phyloP scores from a whole-genome alignment of 2,888 invertebrate genomes.

The Ceramica pisi region DNA sequence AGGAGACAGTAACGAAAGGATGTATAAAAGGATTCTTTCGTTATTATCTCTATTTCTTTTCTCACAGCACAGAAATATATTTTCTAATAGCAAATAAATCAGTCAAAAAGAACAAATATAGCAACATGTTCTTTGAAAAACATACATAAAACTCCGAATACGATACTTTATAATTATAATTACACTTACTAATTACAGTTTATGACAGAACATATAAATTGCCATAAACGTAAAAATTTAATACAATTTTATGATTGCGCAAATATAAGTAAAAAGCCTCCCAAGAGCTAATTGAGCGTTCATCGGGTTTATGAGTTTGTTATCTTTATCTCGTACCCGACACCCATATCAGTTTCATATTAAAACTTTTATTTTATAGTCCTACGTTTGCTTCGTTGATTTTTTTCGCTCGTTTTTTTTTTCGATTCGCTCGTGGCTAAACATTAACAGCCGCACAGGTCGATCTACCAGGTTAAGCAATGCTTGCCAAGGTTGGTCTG shows the following conservation, averaged over 20 bases:
- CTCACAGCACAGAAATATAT: no score
- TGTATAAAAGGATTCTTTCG: no score
- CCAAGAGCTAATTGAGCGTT: conserved; percentile 66
- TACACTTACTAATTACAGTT: conserved; percentile 1
- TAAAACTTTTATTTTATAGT: conserved; percentile 60
- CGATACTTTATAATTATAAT: conserved; percentile 1
- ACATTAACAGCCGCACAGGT: no score
- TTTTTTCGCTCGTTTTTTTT: no score
- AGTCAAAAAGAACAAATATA: no score
- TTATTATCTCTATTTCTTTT: no score
- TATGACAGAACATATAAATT: conserved; percentile 3
- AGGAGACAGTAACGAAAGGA: no score
- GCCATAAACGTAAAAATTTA: conserved; percentile 18
- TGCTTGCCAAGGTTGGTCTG: no score
- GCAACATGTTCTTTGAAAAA: not conserved
- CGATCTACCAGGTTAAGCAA: no score
- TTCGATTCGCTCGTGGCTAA: no score
- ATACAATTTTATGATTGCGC: conserved; percentile 36
- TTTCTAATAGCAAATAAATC: no score
- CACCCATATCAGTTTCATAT: conserved; percentile 62
- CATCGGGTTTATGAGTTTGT: conserved; percentile 64
- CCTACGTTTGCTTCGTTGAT: conserved; percentile 8
- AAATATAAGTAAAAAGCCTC: conserved; percentile 38
- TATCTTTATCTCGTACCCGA: conserved; percentile 64
- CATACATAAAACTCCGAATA: not conserved